phyloP scores from a whole-genome alignment of 1,140 invertebrate genomes.

The Microplitis demolitor region DNA sequence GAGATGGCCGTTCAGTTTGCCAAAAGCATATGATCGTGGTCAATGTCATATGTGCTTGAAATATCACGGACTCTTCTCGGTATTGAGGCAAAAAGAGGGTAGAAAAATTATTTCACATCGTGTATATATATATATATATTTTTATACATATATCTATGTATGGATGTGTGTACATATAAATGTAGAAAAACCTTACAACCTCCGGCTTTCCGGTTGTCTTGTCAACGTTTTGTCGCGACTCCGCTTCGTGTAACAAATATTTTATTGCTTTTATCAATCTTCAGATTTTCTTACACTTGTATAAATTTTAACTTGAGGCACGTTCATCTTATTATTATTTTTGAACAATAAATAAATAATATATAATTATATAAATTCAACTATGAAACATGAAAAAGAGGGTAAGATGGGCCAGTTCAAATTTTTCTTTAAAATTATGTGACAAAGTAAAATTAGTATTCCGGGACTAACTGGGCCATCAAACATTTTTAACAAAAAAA shows the following conservation, averaged over 20 bases:
- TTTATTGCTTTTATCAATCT: slow-evolving; percentile 8
- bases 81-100: neutral
- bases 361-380: too few species aligned
- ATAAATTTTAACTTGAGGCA: neutral
- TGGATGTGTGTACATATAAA: neutral
- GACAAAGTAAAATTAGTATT: too few species aligned
- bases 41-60: neutral
- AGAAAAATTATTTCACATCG: neutral
- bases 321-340: neutral
- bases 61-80: slow-evolving; percentile 2
- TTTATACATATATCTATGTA: neutral
- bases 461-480: too few species aligned
- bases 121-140: neutral
- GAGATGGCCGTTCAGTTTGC: slow-evolving; percentile 8
- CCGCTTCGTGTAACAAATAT: neutral
- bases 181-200: neutral
- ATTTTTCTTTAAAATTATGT: too few species aligned
- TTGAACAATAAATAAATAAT: too few species aligned
- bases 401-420: too few species aligned
- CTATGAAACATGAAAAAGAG: too few species aligned
- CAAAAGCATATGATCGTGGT: slow-evolving; percentile 8
- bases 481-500: too few species aligned
- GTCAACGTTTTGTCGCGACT: neutral
- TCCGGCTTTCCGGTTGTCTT: neutral
- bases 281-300: neutral